Evolutionary conservation across 2,797 vertebrate genomes (phyloP).

Genomic region (Arctocebus calabarensis): DNA sequence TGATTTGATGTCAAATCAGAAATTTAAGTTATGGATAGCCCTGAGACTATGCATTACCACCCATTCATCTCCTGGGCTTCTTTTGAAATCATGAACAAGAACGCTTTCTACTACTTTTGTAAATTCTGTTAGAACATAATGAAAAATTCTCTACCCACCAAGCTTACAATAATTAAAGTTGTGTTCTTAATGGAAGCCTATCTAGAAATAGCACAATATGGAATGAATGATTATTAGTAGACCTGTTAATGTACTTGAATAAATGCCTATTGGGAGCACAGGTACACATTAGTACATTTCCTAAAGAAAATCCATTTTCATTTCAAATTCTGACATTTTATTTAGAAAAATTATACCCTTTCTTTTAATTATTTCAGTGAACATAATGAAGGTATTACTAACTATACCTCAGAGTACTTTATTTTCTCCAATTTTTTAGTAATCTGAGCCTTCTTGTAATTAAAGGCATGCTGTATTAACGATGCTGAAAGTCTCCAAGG

Average conservation of each 20-base stretch:
- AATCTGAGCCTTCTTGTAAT: conserved; percentile 86
- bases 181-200: conserved; percentile 49
- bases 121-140: conserved; percentile 50
- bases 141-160: conserved; percentile 54
- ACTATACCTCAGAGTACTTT: conserved; percentile 76
- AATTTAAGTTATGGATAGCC: neutral
- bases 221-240: conserved; percentile 69
- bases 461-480: conserved; percentile 87
- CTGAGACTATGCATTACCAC: neutral
- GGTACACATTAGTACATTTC: conserved; percentile 78
- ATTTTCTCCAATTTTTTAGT: conserved; percentile 83
- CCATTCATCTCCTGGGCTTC: neutral
- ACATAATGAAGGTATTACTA: conserved; percentile 82
- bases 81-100: conserved; percentile 24
- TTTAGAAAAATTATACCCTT: conserved; percentile 78
- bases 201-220: conserved; percentile 60
- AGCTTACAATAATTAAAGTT: conserved; percentile 54
- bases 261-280: conserved; percentile 49
- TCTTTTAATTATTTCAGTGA: conserved; percentile 88
- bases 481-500: conserved; percentile 84
- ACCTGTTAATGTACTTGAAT: conserved; percentile 52
- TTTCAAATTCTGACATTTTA: conserved; percentile 81
- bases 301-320: conserved; percentile 79
- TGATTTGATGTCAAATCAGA: conserved; percentile 14
- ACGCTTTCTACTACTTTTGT: conserved; percentile 8